These are phyloP conservation scores for Ptiloglossa arizonensis DNA, from an alignment of 1,140 invertebrate species.

Conservation along the genomic window DNA sequence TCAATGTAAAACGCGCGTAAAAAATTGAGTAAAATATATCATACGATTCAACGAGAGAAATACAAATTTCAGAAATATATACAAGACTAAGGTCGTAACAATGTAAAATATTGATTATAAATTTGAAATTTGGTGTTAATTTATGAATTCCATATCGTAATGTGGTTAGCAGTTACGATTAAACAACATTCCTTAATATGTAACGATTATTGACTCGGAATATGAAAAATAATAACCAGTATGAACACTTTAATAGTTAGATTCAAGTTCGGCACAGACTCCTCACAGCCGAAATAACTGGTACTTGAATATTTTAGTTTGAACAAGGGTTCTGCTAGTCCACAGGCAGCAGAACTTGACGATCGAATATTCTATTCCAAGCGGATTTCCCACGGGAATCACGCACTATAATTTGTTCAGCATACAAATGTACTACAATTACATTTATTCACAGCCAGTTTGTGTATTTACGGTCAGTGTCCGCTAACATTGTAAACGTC, in stretches of 20 bases:
- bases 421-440: slow-evolving; percentile 1
- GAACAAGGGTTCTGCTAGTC: not conserved
- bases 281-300: slow-evolving; percentile 28
- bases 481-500: not conserved
- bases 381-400: slow-evolving; percentile 45
- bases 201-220: slow-evolving; percentile 2
- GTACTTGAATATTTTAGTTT: slow-evolving; percentile 29
- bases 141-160: not conserved
- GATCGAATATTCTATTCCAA: slow-evolving; percentile 34
- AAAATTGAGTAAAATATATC: not conserved
- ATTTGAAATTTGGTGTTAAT: not conserved
- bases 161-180: not conserved
- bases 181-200: not conserved
- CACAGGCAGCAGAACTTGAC: not conserved
- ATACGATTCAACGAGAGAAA: slow-evolving; percentile 5
- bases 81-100: slow-evolving; percentile 4
- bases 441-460: slow-evolving; percentile 25
- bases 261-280: not conserved
- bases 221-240: slow-evolving; percentile 18
- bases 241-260: slow-evolving; percentile 18
- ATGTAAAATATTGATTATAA: slow-evolving; percentile 11
- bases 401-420: slow-evolving; percentile 16
- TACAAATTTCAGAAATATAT: not conserved
- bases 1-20: not conserved
- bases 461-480: not conserved